phyloP scores from a whole-genome alignment of 2,888 invertebrate species.

The Microchrysa polita region DNA sequence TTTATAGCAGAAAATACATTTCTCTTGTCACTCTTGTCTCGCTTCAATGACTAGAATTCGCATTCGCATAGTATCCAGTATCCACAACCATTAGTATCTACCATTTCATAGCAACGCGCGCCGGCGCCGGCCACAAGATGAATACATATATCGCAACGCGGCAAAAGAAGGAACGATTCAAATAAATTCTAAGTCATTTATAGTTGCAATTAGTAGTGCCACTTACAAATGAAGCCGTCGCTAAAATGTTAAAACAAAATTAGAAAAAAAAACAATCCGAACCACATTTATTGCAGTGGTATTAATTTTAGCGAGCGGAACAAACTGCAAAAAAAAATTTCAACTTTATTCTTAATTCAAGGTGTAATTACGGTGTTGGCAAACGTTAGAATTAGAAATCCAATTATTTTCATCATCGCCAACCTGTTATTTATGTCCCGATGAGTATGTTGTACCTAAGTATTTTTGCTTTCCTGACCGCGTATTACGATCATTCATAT shows the following conservation, averaged over 20 bases:
- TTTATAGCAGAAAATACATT: too few species aligned
- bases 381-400: slow-evolving; percentile 46
- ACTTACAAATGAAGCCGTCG: too few species aligned
- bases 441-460: too few species aligned
- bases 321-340: slow-evolving; percentile 19
- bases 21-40: too few species aligned
- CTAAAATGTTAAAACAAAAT: too few species aligned
- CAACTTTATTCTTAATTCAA: slow-evolving; percentile 47
- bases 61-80: too few species aligned
- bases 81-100: too few species aligned
- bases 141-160: neutral
- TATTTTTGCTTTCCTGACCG: neutral
- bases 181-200: slow-evolving; percentile 38
- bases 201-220: slow-evolving; percentile 24
- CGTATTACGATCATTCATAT: neutral
- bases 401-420: slow-evolving; percentile 43
- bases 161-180: neutral
- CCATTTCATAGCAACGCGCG: neutral
- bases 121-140: neutral
- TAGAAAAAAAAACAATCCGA: slow-evolving; percentile 1
- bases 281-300: slow-evolving; percentile 27
- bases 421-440: slow-evolving; percentile 42
- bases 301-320: slow-evolving; percentile 27
- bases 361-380: slow-evolving; percentile 49
- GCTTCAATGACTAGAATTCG: too few species aligned